Base-by-base conservation (phyloP, 2,797 vertebrate species). In the Aotus griseimembra region DNA sequence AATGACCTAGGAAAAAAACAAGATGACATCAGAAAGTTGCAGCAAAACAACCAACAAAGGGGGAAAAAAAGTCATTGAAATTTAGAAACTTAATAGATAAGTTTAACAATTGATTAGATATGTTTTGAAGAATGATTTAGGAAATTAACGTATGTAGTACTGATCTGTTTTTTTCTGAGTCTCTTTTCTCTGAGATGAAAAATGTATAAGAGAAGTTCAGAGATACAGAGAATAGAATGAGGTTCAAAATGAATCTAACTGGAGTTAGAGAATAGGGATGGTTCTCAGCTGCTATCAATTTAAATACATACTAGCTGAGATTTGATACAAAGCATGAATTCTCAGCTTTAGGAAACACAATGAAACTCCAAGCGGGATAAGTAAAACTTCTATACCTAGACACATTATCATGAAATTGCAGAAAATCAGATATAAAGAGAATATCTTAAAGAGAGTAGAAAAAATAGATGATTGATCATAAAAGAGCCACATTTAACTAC, bases 91-190 rank as follows among this genome's bases (percentile, higher is more conserved):
- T 41, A 50, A 0, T 64, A 70, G 36, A 61, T 15, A 93, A 87
- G 24, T 70, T 96, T 41, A 67, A 39, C 5, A 24, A 46, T 95
- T 88, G 79, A 76, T 15, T 95, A 91, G 83, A 76, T 15, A 28
- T 33, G 64, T 93, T 88, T 96, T 75, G 55, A 93, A 77, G 80
- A 88, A 3, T 44, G 52, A 76, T 64, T 88, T 93, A 90, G 58
- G 81, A 72, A 88, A 90, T 85, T 39, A 80, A 52, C 28, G 30
- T 86, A 58, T 80, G 2, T 72, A 75, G 48, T 70, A 76, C 44
- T 26, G 89, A 24, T 86, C 33, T 67, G 33, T 67, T n/a, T 67
- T 67, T 22, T 33, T 67, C 64, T 67, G 33, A 67, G 33, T 67
- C 33, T 67, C 15, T 67, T 64, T 64, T 67, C 64, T n/a, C 33